A percentile compares a stretch with the other conserved stretches of the same genome.
phyloP scores from a whole-genome alignment of 1,140 invertebrate species.

The Zelostemma sp. region DNA sequence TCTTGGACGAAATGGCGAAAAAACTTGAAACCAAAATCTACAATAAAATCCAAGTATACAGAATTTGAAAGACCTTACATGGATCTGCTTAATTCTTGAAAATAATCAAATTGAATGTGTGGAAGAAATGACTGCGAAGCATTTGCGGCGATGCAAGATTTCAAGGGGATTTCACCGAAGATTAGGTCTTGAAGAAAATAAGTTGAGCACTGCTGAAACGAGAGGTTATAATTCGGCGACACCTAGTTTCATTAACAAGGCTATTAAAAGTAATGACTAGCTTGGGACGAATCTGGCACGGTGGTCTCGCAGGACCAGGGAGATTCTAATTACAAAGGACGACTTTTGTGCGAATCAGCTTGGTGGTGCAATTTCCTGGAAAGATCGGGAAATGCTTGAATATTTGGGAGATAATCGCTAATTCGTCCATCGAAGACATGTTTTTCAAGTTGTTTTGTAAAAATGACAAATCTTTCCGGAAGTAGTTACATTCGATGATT shows the following conservation, averaged over 20 bases:
- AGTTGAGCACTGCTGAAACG: conserved; percentile 66
- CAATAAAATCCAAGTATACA: too few relatives aligned
- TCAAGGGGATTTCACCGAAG: too few relatives aligned
- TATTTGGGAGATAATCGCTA: conserved; percentile 55
- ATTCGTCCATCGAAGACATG: conserved; percentile 8
- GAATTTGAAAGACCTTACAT: too few relatives aligned
- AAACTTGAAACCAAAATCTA: too few relatives aligned
- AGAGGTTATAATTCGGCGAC: conserved; percentile 68
- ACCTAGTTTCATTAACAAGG: conserved; percentile 71
- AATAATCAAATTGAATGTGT: too few relatives aligned
- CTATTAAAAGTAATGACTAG: conserved; percentile 70
- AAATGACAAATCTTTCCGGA: too few relatives aligned
- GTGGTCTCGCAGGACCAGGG: conserved; percentile 50
- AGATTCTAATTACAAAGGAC: conserved; percentile 64
- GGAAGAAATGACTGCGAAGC: too few relatives aligned
- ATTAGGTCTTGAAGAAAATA: conserved; percentile 3
- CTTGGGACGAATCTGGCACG: conserved; percentile 57
- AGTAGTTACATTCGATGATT: too few relatives aligned
- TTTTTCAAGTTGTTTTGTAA: too few relatives aligned
- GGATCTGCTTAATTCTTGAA: too few relatives aligned
- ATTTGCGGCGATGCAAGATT: too few relatives aligned
- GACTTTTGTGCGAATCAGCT: conserved; percentile 46
- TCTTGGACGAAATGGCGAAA: too few relatives aligned
- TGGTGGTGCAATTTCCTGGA: conserved; percentile 37
- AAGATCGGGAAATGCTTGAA: conserved; percentile 44